Evolutionary conservation across 2,888 invertebrate species (phyloP), one percentile per base, ranked within the genome.

Genomic region (Dioctria rufipes): DNA sequence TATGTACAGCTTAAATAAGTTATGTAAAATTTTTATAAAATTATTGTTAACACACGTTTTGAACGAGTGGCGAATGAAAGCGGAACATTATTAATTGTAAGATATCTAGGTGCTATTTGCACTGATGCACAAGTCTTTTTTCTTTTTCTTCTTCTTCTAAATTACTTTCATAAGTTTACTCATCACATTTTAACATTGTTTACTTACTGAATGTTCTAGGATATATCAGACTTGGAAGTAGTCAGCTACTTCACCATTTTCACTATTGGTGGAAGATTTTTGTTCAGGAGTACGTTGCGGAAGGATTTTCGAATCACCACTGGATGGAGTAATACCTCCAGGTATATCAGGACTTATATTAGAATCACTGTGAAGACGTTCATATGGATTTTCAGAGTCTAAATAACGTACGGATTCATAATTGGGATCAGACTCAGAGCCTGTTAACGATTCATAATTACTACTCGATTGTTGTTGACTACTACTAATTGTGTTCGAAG

Each of bases 341-440:
- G 67, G 78, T 42, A 81, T 71, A 81, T 84, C 81, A 61, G 85
- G 83, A 81, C 86, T 83, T 67, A 83, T 83, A 58, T 79, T 85
- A 9, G 83, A 83, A 40, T 89, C 90, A 40, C 88, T 89, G 63
- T 91, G 89, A 11, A 93, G 89, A 84, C 91, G 91, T 85, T 94
- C 94, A 82, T 94, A 94, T 0, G 94, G 94, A 73, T 94, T 93
- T 75, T 93, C 93, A 42, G 90, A 90, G 81, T 93, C 93, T 85
- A 93, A 91, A 88, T 94, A 95, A 84, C 93, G 94, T 0, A 95
- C 95, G 83, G 94, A 95, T 87, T 95, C 95, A 85, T 95, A 95
- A 87, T 95, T 95, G 0, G 95, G 95, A 90, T 95, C 95, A 0
- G 93, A 93, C 86, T 95, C 95, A 86, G 94, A 95, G 83, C 93